Base-by-base conservation (phyloP, 2,888 invertebrate genomes). In the Liposcelis brunnea region DNA sequence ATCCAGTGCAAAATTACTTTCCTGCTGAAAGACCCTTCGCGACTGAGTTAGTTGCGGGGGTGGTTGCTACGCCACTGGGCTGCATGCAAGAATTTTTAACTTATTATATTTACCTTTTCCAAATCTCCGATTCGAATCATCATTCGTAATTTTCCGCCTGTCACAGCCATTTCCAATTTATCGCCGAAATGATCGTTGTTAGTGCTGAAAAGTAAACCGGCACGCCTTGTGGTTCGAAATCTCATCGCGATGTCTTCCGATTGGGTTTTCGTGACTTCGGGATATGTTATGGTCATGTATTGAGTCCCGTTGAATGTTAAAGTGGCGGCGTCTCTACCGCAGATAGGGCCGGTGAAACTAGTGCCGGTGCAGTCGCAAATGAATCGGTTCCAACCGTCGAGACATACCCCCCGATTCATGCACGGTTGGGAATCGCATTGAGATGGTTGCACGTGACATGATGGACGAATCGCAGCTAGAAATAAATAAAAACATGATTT, bases 311-410 rank as follows among this genome's bases (percentile, higher is more conserved):
- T 90, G 57, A 93, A 77, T 56, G 75, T 80, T 49, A 94, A 68
- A 2, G 87, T 89, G 6, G 87, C 77, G 1, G 91, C 83, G 61
- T 87, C 93, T 67, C 83, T 71, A 51, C 89, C 89, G 66, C 95
- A 95, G 10, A 86, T 89, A 1, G 86, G 83, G 21, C 94, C 95
- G 1, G 81, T 82, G 58, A 80, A 93, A 50, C 80, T 74, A 0
- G 93, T 94, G 31, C 75, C 74, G 8, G 86, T 80, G 61, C 95
- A 95, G 62, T 95, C 93, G 60, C 95, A 95, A 44, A 89, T 74
- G 53, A 84, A 85, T 48, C 94, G 71, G 65, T 94, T 93, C 94
- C 94, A 95, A 0, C 95, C 95, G 61, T 94, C 93, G 3, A 77
- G 69, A 63, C 95, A 95, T 16, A 70, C 66, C 1, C 90, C 91